Evolutionary conservation across 2,113 vertebrate species (phyloP).

Genomic region (Myotis brandtii): DNA sequence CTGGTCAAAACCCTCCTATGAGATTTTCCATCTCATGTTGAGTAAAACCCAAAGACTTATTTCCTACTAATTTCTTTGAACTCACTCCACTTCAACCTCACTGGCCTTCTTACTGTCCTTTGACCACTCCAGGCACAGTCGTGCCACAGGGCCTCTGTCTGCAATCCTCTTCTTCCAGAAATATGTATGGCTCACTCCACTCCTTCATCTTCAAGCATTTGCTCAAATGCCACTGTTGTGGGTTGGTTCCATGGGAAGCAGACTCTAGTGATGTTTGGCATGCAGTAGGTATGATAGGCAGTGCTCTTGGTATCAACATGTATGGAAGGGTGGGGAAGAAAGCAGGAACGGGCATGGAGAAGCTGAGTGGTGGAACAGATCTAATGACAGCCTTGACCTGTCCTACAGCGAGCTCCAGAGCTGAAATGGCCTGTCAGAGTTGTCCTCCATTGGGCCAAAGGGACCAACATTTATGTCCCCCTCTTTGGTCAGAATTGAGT

Average conservation of each 20-base stretch:
- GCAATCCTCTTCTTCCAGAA: not conserved
- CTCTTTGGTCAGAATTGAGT: not conserved
- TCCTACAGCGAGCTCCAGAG: not conserved
- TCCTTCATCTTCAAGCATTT: not conserved
- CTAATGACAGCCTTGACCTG: not conserved
- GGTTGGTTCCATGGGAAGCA: not conserved
- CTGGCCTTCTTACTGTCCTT: not conserved
- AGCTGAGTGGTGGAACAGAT: not conserved
- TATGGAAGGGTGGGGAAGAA: not conserved
- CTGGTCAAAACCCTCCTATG: not conserved
- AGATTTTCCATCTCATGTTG: slow-evolving; percentile 37
- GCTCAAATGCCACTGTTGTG: not conserved
- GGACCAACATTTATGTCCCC: not conserved
- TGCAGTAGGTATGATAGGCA: not conserved
- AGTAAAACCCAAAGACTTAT: slow-evolving; percentile 4
- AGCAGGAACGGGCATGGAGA: not conserved
- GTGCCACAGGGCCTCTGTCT: not conserved
- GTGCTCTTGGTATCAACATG: not conserved
- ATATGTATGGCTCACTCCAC: not conserved
- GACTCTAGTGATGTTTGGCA: not conserved
- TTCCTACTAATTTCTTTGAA: not conserved
- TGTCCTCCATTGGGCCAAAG: not conserved
- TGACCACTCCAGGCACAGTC: not conserved
- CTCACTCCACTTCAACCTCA: not conserved
- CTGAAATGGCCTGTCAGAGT: not conserved